Percentiles rank a stretch among this genome's conserved stretches.
Conservation (phyloP, 2,113 vertebrate genomes). For the Dipodomys spectabilis region DNA sequence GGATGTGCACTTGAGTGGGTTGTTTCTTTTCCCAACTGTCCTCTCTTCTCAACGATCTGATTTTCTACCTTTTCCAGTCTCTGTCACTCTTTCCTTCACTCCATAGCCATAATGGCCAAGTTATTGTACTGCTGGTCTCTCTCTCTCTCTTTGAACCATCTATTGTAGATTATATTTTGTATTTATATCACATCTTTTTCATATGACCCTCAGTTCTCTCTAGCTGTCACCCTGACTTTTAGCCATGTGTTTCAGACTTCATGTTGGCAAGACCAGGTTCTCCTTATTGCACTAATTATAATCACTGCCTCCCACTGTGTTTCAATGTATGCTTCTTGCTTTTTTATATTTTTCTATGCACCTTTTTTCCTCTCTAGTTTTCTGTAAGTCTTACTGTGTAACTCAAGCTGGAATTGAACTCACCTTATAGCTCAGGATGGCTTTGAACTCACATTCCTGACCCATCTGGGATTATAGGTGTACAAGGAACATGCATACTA, state of each 20-base stretch:
- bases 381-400: background rate
- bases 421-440: background rate
- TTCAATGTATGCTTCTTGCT: background rate
- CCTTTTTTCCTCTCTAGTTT: background rate
- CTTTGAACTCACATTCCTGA: background rate
- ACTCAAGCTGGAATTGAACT: too few relatives aligned
- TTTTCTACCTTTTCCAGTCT: background rate
- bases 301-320: too few relatives aligned
- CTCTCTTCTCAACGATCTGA: background rate
- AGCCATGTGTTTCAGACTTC: background rate
- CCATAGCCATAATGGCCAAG: background rate
- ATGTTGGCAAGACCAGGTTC: too few relatives aligned
- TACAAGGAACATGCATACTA: background rate
- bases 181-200: background rate
- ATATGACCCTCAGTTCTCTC: background rate
- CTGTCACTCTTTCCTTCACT: background rate
- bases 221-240: background rate
- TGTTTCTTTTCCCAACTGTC: background rate
- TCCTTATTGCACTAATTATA: background rate
- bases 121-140: background rate
- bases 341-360: background rate
- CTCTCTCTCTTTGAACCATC: background rate
- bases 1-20: accelerated
- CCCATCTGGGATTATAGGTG: background rate
- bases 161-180: too few relatives aligned